These are phyloP conservation scores for Picathartes gymnocephalus DNA, from an alignment of 2,113 vertebrate genomes.

Conservation along the genomic window DNA sequence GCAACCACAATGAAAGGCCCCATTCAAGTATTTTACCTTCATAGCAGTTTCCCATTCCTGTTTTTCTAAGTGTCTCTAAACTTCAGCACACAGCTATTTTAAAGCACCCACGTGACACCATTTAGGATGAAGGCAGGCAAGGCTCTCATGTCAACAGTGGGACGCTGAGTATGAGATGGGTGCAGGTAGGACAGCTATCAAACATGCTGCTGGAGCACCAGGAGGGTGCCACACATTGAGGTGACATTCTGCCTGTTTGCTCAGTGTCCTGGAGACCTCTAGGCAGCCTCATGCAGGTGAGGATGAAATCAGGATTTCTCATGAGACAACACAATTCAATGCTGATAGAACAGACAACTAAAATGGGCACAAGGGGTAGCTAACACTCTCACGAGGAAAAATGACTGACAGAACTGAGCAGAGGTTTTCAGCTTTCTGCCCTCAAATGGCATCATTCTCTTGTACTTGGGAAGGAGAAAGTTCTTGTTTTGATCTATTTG, in stretches of 20 bases:
- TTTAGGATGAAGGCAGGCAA: not conserved
- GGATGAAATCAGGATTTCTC: not conserved
- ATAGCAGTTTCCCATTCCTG: not conserved
- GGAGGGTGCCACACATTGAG: rapidly evolving
- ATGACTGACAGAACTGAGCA: not conserved
- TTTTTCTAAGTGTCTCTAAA: not conserved
- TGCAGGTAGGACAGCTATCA: not conserved
- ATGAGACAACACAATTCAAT: not conserved
- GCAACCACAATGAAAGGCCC: not conserved
- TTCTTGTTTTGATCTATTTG: not conserved
- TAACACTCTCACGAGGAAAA: not conserved
- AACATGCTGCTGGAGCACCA: not conserved
- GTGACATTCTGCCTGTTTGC: not conserved
- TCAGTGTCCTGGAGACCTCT: not conserved
- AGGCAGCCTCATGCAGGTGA: not conserved
- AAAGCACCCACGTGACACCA: not conserved
- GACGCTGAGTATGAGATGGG: not conserved
- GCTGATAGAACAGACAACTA: not conserved
- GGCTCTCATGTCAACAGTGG: not conserved
- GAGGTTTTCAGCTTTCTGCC: not conserved
- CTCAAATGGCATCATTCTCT: not conserved
- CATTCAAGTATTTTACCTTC: not conserved
- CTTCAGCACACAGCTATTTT: not conserved
- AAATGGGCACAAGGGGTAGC: not conserved
- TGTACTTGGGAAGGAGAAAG: not conserved